A percentile compares a stretch with the other conserved stretches of the same genome.
These are phyloP conservation scores for Drosophila sturtevanti DNA, from an alignment of 1,140 invertebrate species.

Conservation along the genomic window DNA sequence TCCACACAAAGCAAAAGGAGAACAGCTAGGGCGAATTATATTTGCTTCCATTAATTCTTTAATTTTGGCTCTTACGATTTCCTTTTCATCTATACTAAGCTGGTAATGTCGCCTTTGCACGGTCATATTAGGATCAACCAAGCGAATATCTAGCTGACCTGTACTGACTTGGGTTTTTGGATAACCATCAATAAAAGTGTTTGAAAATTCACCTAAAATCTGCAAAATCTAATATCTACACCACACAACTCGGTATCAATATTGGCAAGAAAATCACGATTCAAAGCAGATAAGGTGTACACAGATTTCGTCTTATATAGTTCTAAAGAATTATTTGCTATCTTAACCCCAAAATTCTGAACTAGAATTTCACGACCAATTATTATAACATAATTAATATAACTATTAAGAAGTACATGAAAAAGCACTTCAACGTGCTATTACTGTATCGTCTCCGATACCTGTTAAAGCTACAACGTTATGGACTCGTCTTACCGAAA, in stretches of 20 bases:
- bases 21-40: too few relatives aligned
- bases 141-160: too few relatives aligned
- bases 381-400: slow-evolving; percentile 14
- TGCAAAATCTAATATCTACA: slow-evolving; percentile 2
- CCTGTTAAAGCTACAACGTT: slow-evolving; percentile 14
- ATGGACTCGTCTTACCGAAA: slow-evolving; percentile 4
- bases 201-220: background rate
- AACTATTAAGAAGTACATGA: slow-evolving; percentile 18
- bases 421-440: slow-evolving; percentile 23
- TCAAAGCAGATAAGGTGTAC: too few relatives aligned
- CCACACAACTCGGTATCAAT: slow-evolving; percentile 13
- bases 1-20: background rate
- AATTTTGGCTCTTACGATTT: too few relatives aligned
- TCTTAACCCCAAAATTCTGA: background rate
- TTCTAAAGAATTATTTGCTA: too few relatives aligned
- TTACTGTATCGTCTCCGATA: slow-evolving; percentile 17
- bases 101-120: too few relatives aligned
- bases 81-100: too few relatives aligned
- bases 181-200: background rate
- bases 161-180: too few relatives aligned
- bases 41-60: too few relatives aligned
- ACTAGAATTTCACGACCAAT: slow-evolving; percentile 17
- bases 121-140: too few relatives aligned
- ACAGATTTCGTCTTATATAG: too few relatives aligned
- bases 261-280: slow-evolving; percentile 6